phyloP scores from a whole-genome alignment of 2,113 vertebrate genomes.

The Vimba vimba region DNA sequence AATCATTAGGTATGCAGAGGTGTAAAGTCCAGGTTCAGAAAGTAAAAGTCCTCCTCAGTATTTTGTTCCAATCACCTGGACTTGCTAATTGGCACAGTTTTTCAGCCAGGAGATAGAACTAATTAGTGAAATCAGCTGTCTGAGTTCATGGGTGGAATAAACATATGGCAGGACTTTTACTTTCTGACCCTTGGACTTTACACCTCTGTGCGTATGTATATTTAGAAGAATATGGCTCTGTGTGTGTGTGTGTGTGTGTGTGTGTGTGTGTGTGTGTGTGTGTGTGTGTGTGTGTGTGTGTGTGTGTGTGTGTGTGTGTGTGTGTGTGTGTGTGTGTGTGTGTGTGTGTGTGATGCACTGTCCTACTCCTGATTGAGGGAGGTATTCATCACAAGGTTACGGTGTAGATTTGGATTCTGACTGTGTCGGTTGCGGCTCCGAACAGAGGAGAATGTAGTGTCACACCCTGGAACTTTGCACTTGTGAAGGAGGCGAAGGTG shows the following conservation, averaged over 20 bases:
- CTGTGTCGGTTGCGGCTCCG: constrained; percentile 96
- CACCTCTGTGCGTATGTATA: background rate
- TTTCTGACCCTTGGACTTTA: too few relatives aligned
- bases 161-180: too few relatives aligned
- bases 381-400: constrained; percentile 77
- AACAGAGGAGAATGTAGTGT: constrained; percentile 94
- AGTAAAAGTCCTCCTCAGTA: too few relatives aligned
- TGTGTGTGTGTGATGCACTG: background rate
- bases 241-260: too few relatives aligned
- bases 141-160: too few relatives aligned
- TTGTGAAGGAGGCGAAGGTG: constrained; percentile 95
- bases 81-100: too few relatives aligned
- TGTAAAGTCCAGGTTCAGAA: too few relatives aligned
- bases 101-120: too few relatives aligned
- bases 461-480: constrained; percentile 93
- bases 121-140: too few relatives aligned
- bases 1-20: background rate
- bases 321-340: constrained; percentile 9
- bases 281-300: too few relatives aligned
- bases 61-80: too few relatives aligned
- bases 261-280: too few relatives aligned
- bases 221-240: constrained; percentile 17
- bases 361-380: constrained; percentile 65
- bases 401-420: constrained; percentile 97
- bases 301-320: background rate